Evolutionary conservation across 2,888 invertebrate genomes (phyloP), one percentile per base, ranked within the genome.

Genomic region (Drosophila hawaiiensis): DNA sequence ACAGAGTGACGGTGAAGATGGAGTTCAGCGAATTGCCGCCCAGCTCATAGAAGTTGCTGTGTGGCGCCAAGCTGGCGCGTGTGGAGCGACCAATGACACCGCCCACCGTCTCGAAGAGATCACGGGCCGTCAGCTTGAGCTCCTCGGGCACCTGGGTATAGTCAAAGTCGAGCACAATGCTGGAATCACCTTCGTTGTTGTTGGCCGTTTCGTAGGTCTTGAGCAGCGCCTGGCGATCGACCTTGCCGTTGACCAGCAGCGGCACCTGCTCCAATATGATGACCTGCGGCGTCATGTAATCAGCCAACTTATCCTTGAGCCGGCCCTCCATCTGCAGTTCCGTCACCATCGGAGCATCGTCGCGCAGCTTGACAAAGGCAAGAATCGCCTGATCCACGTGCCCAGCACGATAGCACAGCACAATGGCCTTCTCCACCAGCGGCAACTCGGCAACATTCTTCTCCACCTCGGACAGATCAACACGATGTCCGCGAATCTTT

Each of bases 11-110:
- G 0, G 97, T 97, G 80, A 95, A 96, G 68, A 98, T 96, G 0
- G 97, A 97, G 92, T 98, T 98, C 28, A 98, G 94, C 0, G 97
- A 97, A 91, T 97, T 97, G 16, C 98, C 98, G 2, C 98, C 98
- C 49, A 98, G 94, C 83, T 97, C 96, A 91, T 96, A 98, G 92
- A 97, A 98, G 82, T 97, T 97, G 0, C 96, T 95, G 25, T 95
- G 93, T 0, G 95, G 90, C 0, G 95, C 95, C 10, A 97, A 93
- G 0, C 94, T 94, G 1, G 95, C 94, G 9, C 97, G 94, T 0
- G 95, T 94, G 0, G 96, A 95, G 54, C 95, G 94, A 1, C 96
- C 96, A 28, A 97, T 94, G 0, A 97, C 96, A 3, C 95, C 94
- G 0, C 96, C 96, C 0, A 97, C 95, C 0, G 96, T 97, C 89